Base-by-base conservation (phyloP, 1,140 invertebrate species). In the Heliconius hermathena region DNA sequence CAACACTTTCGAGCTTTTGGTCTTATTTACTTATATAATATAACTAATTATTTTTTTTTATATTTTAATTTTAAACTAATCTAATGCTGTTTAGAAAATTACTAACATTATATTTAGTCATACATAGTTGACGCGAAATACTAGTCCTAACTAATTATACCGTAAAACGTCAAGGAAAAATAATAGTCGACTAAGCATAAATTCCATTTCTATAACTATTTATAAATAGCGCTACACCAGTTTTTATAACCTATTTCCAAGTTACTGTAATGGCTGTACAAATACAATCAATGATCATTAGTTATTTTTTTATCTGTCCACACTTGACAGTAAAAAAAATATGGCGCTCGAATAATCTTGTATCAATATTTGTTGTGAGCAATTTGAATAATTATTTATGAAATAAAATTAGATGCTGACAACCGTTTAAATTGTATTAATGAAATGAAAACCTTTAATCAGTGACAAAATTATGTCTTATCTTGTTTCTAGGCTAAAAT, bases 281-380 rank as follows among this genome's bases (percentile, higher is more conserved):
- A 57, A 72, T 60, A 75, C 78, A 76, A 71, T 79, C 66, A 75
- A 75, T 79, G 70, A 79, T 79, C 74, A 79, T 73, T 79, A 66
- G 71, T 71, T 76, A 54, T 79, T 74, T 66, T 60, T 74, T 73
- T 73, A 73, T 77, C 71, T 72, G 57, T 70, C n/a, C 29, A 41
- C 73, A 38, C 38, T 74, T 71, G 78, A 78, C 77, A 78, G 78
- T 41, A 79, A 79, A 74, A 57, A 52, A 74, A 79, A 74, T 54
- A 71, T 74, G 57, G 73, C 52, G 77, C 29, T 52, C 46, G 74
- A 36, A 52, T 52, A 73, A 79, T 74, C 73, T 79, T 71, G 29
- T 79, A 74, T 76, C 49, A 75, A 79, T 79, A 79, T 80, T 76
- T 75, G 78, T 80, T 80, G 74, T 74, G 36, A 71, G 71, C 76